Percentiles rank a stretch among this genome's conserved stretches.
Evolutionary conservation across 2,888 invertebrate genomes (phyloP).

Genomic region (Coremacera marginata): DNA sequence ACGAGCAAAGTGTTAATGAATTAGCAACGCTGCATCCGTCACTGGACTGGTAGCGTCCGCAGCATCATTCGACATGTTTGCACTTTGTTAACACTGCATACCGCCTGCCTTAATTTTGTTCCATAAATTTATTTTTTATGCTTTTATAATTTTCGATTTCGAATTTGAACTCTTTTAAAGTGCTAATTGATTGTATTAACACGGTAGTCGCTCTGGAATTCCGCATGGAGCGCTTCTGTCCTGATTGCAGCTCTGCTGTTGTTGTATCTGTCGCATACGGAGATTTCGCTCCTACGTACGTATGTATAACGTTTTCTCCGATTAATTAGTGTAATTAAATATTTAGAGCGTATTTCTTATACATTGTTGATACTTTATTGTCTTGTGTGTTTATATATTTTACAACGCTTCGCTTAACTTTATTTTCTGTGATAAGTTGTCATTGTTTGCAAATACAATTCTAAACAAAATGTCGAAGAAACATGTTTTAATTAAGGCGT

Average conservation of each 20-base stretch:
- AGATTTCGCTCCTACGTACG: constrained; percentile 34
- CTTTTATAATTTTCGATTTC: constrained; percentile 26
- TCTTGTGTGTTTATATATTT: neutral
- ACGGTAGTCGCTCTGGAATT: constrained; percentile 39
- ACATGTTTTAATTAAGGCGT: too few species aligned
- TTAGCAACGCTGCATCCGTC: neutral
- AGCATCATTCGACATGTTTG: neutral
- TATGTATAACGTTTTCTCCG: constrained; percentile 62
- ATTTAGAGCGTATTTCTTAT: constrained; percentile 58
- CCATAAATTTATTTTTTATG: constrained; percentile 3
- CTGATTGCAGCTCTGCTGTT: neutral
- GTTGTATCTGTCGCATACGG: constrained; percentile 16
- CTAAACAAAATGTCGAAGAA: neutral
- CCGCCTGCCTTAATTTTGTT: neutral
- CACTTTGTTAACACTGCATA: neutral
- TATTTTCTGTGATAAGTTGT: too few species aligned
- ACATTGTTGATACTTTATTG: neutral
- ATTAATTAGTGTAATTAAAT: constrained; percentile 66
- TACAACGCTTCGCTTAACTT: too few species aligned
- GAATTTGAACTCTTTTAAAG: constrained; percentile 5
- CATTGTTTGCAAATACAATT: too few species aligned
- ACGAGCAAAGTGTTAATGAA: neutral
- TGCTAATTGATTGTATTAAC: constrained; percentile 62
- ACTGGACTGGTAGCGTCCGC: neutral
- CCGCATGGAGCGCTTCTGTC: neutral